A percentile compares a stretch with the other conserved stretches of the same genome.
Conservation (phyloP, 2,113 vertebrate genomes). For the Paracyprichromis sp. region DNA sequence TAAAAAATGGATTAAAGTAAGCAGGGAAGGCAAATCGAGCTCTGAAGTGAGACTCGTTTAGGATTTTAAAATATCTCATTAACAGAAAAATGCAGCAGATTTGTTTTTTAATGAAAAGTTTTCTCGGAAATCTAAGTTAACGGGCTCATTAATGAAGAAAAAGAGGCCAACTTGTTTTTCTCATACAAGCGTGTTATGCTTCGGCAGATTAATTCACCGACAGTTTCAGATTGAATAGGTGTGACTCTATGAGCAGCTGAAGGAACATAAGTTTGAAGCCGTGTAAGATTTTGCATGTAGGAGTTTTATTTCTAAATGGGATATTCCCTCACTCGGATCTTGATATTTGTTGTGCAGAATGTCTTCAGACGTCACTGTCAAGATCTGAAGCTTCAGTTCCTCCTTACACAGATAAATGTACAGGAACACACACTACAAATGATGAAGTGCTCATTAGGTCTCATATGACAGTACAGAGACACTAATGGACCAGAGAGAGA, state of each 20-base stretch:
- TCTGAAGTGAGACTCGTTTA: background rate
- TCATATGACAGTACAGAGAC: background rate
- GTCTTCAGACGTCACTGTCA: background rate
- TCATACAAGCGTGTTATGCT: accelerated
- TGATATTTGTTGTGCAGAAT: background rate
- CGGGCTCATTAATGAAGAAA: background rate
- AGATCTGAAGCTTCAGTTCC: background rate
- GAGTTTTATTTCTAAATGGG: background rate
- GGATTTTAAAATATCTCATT: background rate
- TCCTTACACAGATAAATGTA: background rate
- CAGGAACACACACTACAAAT: background rate
- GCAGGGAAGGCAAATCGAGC: background rate
- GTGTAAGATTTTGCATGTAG: accelerated
- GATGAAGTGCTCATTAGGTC: background rate
- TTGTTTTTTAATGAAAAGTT: background rate
- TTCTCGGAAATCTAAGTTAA: accelerated
- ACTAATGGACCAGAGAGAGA: background rate
- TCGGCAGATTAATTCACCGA: accelerated
- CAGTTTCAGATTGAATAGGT: background rate
- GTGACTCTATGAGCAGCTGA: background rate
- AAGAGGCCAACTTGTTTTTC: background rate
- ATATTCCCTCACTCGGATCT: background rate
- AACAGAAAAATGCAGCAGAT: background rate
- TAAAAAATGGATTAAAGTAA: background rate
- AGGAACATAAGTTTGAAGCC: background rate